Evolutionary conservation across 2,888 invertebrate species (phyloP).

Genomic region (Callyntrura sp.): DNA sequence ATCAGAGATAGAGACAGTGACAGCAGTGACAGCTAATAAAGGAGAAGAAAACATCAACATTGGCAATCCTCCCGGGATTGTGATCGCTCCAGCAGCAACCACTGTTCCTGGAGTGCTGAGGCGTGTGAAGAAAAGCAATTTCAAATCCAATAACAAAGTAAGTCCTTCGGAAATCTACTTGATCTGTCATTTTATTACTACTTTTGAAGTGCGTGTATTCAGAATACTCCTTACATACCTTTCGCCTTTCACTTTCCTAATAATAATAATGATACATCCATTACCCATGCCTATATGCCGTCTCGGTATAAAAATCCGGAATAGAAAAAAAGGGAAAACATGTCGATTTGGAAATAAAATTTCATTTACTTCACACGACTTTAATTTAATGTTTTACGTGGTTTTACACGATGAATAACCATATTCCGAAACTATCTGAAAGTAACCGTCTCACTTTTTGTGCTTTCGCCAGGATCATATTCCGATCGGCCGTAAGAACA

Average conservation of each 20-base stretch:
- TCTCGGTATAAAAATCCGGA: too few species aligned
- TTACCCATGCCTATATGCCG: too few species aligned
- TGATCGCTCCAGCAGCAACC: too few species aligned
- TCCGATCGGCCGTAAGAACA: constrained; percentile 91
- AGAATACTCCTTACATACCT: neutral
- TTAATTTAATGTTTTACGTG: too few species aligned
- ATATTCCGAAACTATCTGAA: neutral
- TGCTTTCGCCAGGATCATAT: constrained; percentile 78
- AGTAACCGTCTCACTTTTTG: neutral
- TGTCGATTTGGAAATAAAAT: too few species aligned
- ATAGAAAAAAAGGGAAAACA: too few species aligned
- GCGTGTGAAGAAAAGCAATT: constrained; percentile 92
- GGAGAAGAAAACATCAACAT: constrained; percentile 76
- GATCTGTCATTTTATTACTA: constrained; percentile 44
- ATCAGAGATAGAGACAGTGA: constrained; percentile 76
- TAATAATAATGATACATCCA: too few species aligned
- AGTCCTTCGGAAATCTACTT: constrained; percentile 61
- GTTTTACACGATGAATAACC: too few species aligned
- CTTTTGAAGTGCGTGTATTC: neutral
- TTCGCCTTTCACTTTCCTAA: neutral
- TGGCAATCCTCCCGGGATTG: constrained; percentile 75
- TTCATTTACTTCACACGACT: too few species aligned
- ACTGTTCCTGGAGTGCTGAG: constrained; percentile 86
- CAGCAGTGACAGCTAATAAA: constrained; percentile 80
- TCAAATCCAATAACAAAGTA: constrained; percentile 87